Conservation (phyloP, 2,888 invertebrate genomes). For the Leptogaster cylindrica region DNA sequence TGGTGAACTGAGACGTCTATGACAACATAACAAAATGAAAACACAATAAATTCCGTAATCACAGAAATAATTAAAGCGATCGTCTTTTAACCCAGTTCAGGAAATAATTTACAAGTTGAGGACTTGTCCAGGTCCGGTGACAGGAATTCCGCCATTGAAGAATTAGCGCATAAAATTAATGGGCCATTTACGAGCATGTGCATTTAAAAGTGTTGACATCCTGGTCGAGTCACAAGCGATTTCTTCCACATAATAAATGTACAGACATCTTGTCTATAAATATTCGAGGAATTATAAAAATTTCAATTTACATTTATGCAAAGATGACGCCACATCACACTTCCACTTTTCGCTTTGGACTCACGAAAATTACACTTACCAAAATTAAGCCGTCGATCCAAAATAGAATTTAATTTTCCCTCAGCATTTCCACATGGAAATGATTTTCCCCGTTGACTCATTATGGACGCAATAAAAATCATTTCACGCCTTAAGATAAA, state of each 20-base stretch:
- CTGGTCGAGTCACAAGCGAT: neutral
- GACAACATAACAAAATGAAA: too few relatives aligned
- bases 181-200: conserved; percentile 12
- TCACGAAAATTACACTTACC: neutral
- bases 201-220: neutral
- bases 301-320: conserved; percentile 3
- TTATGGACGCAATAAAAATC: conserved; percentile 22
- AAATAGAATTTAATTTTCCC: conserved; percentile 20
- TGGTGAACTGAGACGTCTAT: too few relatives aligned
- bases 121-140: neutral
- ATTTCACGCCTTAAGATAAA: conserved; percentile 23
- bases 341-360: neutral
- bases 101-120: conserved; percentile 1
- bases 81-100: conserved; percentile 5
- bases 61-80: too few relatives aligned
- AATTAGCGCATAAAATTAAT: conserved; percentile 27
- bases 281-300: conserved; percentile 23
- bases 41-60: too few relatives aligned
- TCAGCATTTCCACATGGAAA: conserved; percentile 22
- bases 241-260: conserved; percentile 12
- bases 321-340: conserved; percentile 1
- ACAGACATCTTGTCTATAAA: conserved; percentile 18
- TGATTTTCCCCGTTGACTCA: conserved; percentile 2
- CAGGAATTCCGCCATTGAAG: conserved; percentile 4
- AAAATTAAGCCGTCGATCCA: conserved; percentile 2